Evolutionary conservation across 2,113 vertebrate species (phyloP), one percentile per base, ranked within the genome.

Genomic region (Cinclus mexicanus): DNA sequence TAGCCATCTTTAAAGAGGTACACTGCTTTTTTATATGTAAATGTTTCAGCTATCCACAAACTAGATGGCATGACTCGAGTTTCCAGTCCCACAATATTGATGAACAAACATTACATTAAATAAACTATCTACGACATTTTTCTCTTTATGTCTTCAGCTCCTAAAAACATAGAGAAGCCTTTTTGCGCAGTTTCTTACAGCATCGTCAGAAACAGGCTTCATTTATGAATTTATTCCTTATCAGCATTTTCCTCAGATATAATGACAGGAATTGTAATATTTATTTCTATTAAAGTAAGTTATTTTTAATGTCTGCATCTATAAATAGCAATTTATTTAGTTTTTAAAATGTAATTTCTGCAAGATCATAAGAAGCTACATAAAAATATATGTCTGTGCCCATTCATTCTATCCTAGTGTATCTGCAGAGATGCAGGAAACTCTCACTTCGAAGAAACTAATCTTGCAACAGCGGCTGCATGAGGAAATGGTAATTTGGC

Each of bases 401-500:
- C 11, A 4, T 80, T 83, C 42, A 16, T 61, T 85, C 63, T 69
- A 10, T 69, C 94, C 65, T 61, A 49, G 64, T 57, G 83, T 71
- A 88, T 84, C 83, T 81, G 83, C 82, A 85, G 93, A 97, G 33
- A 91, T 76, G 37, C 69, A 81, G n/a, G 83, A 94, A 96, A 96
- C 60, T 95, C 92, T 87, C 89, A 89, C 90, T 97, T 97, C 52
- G 86, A 97, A 88, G 92, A 97, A 95, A 96, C 68, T 94, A 82
- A 94, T 92, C 79, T 83, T 37, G 7, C 57, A 87, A 89, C 86
- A 92, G 92, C 23, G 82, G 29, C 93, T 95, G 44, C 91, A 83
- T 79, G 89, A 94, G 84, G 84, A 76, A 90, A 93, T 14, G 47
- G 90, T 91, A 97, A 97, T 98, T 97, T 97, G 95, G 86, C 96